Conservation (phyloP, 1,140 invertebrate genomes). For the Tetraneura akinire region DNA sequence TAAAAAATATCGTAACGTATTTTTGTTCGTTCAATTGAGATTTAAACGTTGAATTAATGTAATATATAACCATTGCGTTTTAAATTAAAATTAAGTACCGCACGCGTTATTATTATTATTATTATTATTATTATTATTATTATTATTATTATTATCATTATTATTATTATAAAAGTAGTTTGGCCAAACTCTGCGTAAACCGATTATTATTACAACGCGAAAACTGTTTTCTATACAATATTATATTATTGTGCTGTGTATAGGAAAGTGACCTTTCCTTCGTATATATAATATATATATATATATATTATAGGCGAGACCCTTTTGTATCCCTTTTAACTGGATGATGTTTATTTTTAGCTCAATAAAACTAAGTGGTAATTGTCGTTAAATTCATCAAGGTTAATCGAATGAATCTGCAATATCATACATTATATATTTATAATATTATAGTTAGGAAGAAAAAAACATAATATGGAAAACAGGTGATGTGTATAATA, state of each 20-base stretch:
- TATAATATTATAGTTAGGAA: too few species aligned
- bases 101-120: too few species aligned
- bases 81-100: constrained; percentile 43
- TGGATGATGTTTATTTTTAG: constrained; percentile 42
- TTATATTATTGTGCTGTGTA: neutral
- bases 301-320: constrained; percentile 3
- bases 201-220: constrained; percentile 32
- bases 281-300: too few species aligned
- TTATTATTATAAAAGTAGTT: too few species aligned
- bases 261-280: constrained; percentile 39
- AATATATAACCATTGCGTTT: constrained; percentile 1
- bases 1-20: neutral
- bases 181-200: constrained; percentile 6
- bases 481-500: constrained; percentile 44
- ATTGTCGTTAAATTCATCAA: constrained; percentile 45
- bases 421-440: too few species aligned
- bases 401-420: constrained; percentile 50
- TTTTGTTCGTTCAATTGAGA: constrained; percentile 28
- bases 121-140: too few species aligned
- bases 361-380: constrained; percentile 39
- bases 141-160: too few species aligned
- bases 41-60: constrained; percentile 24
- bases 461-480: constrained; percentile 39
- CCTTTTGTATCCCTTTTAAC: constrained; percentile 43
- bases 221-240: constrained; percentile 26